A percentile compares a stretch with the other conserved stretches of the same genome.
phyloP scores from a whole-genome alignment of 2,797 vertebrate species.

The Luscinia luscinia region DNA sequence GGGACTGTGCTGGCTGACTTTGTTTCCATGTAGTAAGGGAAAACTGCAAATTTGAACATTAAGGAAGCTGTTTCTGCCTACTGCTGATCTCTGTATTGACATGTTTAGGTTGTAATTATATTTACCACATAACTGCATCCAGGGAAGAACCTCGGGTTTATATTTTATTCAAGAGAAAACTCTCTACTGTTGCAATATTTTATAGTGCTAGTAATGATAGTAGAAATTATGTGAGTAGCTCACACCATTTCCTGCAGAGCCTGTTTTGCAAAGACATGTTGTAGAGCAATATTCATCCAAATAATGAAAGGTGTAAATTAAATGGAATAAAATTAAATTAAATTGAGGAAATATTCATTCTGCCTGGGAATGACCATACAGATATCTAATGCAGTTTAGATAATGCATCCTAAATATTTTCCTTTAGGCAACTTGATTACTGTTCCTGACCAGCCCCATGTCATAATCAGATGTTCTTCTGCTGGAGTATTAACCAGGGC shows the following conservation, averaged over 20 bases:
- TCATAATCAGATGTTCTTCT: background rate
- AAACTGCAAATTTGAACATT: background rate
- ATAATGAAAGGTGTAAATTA: conserved; percentile 49
- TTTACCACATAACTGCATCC: background rate
- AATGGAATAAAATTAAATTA: conserved; percentile 13
- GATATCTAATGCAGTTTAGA: conserved; percentile 32
- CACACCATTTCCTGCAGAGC: background rate
- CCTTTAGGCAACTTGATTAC: conserved; percentile 13
- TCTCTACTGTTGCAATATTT: background rate
- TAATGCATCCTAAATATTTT: conserved; percentile 31
- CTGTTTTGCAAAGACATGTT: background rate
- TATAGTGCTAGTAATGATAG: background rate
- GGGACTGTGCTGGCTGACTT: background rate
- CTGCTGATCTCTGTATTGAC: background rate
- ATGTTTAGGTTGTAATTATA: background rate
- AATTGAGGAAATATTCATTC: conserved; percentile 40
- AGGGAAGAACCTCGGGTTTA: background rate
- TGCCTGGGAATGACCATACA: background rate
- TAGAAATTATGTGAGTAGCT: background rate
- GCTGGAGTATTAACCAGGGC: background rate
- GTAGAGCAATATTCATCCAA: background rate
- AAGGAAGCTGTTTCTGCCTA: background rate
- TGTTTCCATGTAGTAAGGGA: conserved; percentile 33
- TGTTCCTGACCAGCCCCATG: background rate
- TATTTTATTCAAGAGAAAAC: background rate